Base-by-base conservation (phyloP, 1,140 invertebrate species). In the Drosophila kurseongensis region DNA sequence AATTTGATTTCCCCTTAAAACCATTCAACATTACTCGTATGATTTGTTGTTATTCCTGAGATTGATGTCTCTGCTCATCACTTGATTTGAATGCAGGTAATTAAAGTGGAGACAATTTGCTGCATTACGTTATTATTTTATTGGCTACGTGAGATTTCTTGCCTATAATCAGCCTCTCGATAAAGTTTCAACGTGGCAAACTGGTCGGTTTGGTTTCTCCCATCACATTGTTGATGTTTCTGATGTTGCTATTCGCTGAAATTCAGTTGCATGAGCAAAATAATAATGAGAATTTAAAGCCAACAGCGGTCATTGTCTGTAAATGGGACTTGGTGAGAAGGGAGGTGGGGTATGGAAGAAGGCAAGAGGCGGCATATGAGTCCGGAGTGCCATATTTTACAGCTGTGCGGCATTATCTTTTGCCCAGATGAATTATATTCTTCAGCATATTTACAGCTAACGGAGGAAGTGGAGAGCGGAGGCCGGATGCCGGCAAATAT, bases 351-450 rank as follows among this genome's bases (percentile, higher is more conserved):
- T n/a, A n/a, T n/a, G 18, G 12, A 16, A 8, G 23, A 0, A 9
- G 4, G 1, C n/a, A 10, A 10, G 32, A 4, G 9, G 16, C 1
- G 38, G 18, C 51, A 57, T 41, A 32, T 29, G 60, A 63, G n/a
- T 54, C 52, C 54, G 18, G 16, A 54, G 32, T 66, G 71, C 61
- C 73, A 75, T 60, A 79, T 62, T 76, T 83, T 60, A 81, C 78
- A 81, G 82, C 78, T 86, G 78, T 62, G 60, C 40, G n/a, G 65
- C 82, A 78, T 82, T 85, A 85, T 86, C 81, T 75, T 74, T 59
- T 72, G 68, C 44, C 58, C 75, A 68, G 45, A 82, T 82, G 75
- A 82, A 65, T 82, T 85, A 82, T 78, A 78, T 82, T 80, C 61
- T 42, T 60, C 78, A 57, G 66, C 82, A 78, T 86, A 88, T 85